These are phyloP conservation scores for Cyprinodon diabolis DNA, from an alignment of 2,797 vertebrate genomes.

Conservation along the genomic window DNA sequence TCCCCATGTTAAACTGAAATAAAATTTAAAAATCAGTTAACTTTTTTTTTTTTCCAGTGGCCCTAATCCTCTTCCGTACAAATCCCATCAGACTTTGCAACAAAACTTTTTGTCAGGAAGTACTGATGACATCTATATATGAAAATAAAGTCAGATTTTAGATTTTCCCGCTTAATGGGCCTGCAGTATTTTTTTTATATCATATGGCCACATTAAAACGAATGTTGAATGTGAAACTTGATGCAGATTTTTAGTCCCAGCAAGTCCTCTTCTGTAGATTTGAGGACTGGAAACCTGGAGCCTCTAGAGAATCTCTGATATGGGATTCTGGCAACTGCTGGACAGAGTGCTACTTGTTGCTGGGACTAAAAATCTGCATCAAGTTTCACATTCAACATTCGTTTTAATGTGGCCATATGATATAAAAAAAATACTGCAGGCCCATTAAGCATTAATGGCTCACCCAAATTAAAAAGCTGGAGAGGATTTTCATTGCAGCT, in stretches of 20 bases:
- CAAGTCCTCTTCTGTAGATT: too few relatives aligned
- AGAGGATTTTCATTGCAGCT: conserved; percentile 28
- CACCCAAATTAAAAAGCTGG: conserved; percentile 23
- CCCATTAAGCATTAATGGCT: conserved; percentile 20
- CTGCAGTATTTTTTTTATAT: not conserved
- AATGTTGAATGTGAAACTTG: not conserved
- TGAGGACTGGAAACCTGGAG: not conserved
- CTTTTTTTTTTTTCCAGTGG: too few relatives aligned
- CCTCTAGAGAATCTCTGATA: not conserved
- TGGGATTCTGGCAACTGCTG: not conserved
- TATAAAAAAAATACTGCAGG: not conserved
- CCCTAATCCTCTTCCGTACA: conserved; percentile 7
- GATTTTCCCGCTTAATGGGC: not conserved
- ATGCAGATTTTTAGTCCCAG: not conserved
- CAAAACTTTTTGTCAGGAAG: not conserved
- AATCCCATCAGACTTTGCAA: not conserved
- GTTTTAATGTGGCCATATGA: not conserved
- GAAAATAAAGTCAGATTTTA: not conserved
- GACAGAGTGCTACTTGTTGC: conserved; percentile 1
- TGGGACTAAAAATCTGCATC: not conserved
- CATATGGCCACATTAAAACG: not conserved
- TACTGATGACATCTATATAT: not conserved
- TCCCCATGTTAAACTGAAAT: too few relatives aligned
- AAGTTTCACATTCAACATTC: not conserved
- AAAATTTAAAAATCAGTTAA: too few relatives aligned